Evolutionary conservation across 2,888 invertebrate species (phyloP).

Genomic region (Sabatieria punctata): DNA sequence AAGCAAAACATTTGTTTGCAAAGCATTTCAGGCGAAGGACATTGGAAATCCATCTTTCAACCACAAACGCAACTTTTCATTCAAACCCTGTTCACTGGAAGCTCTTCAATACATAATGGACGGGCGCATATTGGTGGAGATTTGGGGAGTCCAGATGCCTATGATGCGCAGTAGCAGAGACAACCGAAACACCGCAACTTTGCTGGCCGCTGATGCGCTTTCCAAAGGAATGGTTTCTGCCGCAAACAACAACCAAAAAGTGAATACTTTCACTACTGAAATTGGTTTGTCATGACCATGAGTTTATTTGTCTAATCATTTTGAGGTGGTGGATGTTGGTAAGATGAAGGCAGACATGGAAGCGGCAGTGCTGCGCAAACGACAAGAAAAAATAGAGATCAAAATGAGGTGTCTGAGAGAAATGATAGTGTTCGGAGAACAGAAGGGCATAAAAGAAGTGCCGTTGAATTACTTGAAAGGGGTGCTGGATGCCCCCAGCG

Average conservation of each 20-base stretch:
- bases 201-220: slow-evolving; percentile 28
- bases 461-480: slow-evolving; percentile 24
- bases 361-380: slow-evolving; percentile 15
- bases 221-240: slow-evolving; percentile 15
- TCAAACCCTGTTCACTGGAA: slow-evolving; percentile 32
- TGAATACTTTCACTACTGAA: neutral
- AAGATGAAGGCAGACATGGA: slow-evolving; percentile 2
- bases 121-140: slow-evolving; percentile 34
- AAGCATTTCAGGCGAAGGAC: slow-evolving; percentile 10
- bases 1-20: neutral
- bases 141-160: slow-evolving; percentile 35
- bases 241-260: slow-evolving; percentile 1
- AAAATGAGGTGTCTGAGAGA: slow-evolving; percentile 26
- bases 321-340: neutral
- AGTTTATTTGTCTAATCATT: too few relatives aligned
- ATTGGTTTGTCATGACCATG: neutral
- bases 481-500: slow-evolving; percentile 24
- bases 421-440: slow-evolving; percentile 27
- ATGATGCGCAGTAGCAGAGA: slow-evolving; percentile 21
- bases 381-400: slow-evolving; percentile 25
- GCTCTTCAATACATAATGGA: slow-evolving; percentile 34
- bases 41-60: slow-evolving; percentile 35
- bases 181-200: slow-evolving; percentile 21
- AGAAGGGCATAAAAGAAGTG: slow-evolving; percentile 24
- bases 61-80: slow-evolving; percentile 32